phyloP scores from a whole-genome alignment of 64 coral and sea anemone species.

The Pocillopora verrucosa region DNA sequence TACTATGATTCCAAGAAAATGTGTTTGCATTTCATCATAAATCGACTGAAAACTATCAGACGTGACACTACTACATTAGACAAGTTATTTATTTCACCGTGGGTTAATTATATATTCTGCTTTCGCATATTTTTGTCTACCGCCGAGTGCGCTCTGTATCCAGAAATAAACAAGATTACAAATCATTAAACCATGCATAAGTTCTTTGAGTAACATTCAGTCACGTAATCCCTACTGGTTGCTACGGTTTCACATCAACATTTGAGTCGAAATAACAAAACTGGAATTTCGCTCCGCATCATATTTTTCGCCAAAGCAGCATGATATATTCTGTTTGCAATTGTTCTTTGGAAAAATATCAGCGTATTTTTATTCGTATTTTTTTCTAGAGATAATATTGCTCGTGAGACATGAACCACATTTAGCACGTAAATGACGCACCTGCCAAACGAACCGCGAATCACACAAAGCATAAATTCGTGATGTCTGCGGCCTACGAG shows the following conservation, averaged over 20 bases:
- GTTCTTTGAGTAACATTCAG: not conserved
- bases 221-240: not conserved
- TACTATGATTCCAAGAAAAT: not conserved
- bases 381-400: not conserved
- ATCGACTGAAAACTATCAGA: too few species aligned
- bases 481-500: not conserved
- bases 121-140: not conserved
- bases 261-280: not conserved
- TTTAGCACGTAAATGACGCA: conserved; percentile 19
- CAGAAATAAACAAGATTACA: conserved; percentile 8
- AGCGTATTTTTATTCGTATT: not conserved
- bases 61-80: too few species aligned
- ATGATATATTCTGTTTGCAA: not conserved
- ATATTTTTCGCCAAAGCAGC: not conserved
- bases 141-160: too few species aligned
- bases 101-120: not conserved
- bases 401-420: not conserved
- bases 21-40: not conserved
- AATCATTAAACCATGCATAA: not conserved
- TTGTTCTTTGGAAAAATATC: too few species aligned
- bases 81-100: not conserved
- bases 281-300: not conserved
- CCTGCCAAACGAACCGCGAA: not conserved
- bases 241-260: conserved; percentile 13
- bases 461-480: not conserved